Evolutionary conservation across 2,113 vertebrate genomes (phyloP), one percentile per base, ranked within the genome.

Genomic region (Drymodes brunneopygia): DNA sequence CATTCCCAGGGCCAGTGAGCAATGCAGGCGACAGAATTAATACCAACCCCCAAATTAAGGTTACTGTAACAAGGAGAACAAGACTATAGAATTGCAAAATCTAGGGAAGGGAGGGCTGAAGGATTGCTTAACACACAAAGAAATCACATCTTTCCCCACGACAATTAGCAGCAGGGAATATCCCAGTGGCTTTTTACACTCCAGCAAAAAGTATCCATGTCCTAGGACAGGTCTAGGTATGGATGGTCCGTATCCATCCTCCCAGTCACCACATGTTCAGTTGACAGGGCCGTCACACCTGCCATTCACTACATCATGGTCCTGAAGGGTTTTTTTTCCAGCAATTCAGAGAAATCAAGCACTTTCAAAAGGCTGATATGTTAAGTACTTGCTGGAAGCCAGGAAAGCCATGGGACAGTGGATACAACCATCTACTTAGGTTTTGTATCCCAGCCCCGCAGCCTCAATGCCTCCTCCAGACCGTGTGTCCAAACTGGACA

Each of bases 11-110:
- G 71, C 95, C 82, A 73, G 85, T 5, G 36, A 90, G 48, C 40
- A 28, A 36, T 35, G 44, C 74, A 80, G 92, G 81, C 80, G 31
- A 72, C 24, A 64, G 47, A 86, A 93, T 81, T 86, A 92, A 95
- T 88, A 90, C 88, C 88, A 95, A 11, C 82, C 64, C 79, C 64
- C 95, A 90, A 96, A 96, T 95, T 92, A 95, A 90, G 95, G 95
- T 96, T 95, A 97, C 95, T 92, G 92, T 95, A 94, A 95, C 92
- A 80, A 93, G 94, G 88, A 95, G 95, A 94, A 90, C 48, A 74
- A 88, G 91, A 86, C 54, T 80, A 78, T 38, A 48, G 82, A 58
- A 92, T 57, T 92, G 88, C 88, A 90, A 90, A 88, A 93, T 75
- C 71, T 42, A 80, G 82, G 61, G 35, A 92, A 93, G 67, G 86